Base-by-base conservation (phyloP, 2,888 invertebrate species). In the Ceratothoa steindachneri region DNA sequence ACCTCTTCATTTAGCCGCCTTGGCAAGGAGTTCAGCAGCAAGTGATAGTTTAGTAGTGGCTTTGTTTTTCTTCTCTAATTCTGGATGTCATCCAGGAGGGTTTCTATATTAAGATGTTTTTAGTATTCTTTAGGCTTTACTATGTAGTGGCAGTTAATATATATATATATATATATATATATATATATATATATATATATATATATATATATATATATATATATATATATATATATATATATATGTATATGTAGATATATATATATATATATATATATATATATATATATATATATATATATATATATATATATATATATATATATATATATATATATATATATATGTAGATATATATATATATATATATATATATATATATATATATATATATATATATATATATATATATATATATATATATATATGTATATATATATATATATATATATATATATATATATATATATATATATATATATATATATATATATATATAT, bases 321-420 rank as follows among this genome's bases (percentile, higher is more conserved):
- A 69, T 69, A 69, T 69, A 69, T 69, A 69, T 67, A 69, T 69
- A 69, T 69, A 69, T 69, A 69, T 69, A 69, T 69, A 69, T 69
- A 69, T 69, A 69, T 69, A 69, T 69, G 51, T n/a, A n/a, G n/a
- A n/a, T n/a, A n/a, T n/a, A n/a, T n/a, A n/a, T n/a, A n/a, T n/a
- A n/a, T n/a, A n/a, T 69, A 69, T 69, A 69, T 69, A 69, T 69
- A 69, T 69, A 69, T 69, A 69, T 69, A 69, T 69, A 69, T 69
- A 69, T 69, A 52, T 69, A 52, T 69, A 52, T 69, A 52, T 69
- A 69, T 69, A 69, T 69, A 52, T 69, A 52, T 69, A 52, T 69
- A 52, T 69, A 52, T 69, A 52, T 69, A 5, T 69, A 52, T 69
- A 52, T 69, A 52, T 69, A 52, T 69, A 69, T 69, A 52, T 69